Base-by-base conservation (phyloP, 2,888 invertebrate genomes). In the Erebia palarica region DNA sequence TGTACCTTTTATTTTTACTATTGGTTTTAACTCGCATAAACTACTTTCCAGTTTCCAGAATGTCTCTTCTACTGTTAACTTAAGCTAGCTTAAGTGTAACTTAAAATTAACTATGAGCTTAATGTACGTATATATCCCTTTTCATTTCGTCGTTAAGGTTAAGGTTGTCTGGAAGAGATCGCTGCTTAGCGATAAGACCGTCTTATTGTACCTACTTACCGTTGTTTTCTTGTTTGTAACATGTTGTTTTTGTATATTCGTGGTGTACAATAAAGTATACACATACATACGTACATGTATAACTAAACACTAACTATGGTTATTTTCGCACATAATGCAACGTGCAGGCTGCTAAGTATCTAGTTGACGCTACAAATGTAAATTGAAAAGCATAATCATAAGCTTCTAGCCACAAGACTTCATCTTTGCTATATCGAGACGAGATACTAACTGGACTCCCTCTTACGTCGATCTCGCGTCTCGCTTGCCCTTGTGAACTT, bases 371-470 rank as follows among this genome's bases (percentile, higher is more conserved):
- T 68, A 68, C 65, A 66, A 72, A 71, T 75, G 73, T 72, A 73
- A 75, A 76, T 77, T 74, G 72, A 75, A 76, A 75, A 76, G 63
- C 70, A 73, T 72, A 75, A 77, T 70, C 75, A 76, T 77, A 81
- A 85, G 86, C 87, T 88, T 85, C 82, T 82, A 81, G 72, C 80
- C 81, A 84, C 81, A 80, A 86, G 83, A 80, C 82, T 85, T 85
- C 84, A 85, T 88, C 84, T 86, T 82, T 79, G 84, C 88, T 83
- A 84, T 85, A 86, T 85, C 86, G 79, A 82, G 81, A 78, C 76
- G 80, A 85, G 85, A 88, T 83, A 87, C 85, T 90, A 90, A 88
- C 92, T 90, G 89, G 90, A 90, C 90, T 89, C 91, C 90, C 87
- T 88, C 87, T 83, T 81, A 86, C 87, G 89, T 89, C 86, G 87